Percentiles rank a stretch among this genome's conserved stretches.
phyloP scores from a whole-genome alignment of 2,888 invertebrate species.

The Pyrrhosoma nymphula region DNA sequence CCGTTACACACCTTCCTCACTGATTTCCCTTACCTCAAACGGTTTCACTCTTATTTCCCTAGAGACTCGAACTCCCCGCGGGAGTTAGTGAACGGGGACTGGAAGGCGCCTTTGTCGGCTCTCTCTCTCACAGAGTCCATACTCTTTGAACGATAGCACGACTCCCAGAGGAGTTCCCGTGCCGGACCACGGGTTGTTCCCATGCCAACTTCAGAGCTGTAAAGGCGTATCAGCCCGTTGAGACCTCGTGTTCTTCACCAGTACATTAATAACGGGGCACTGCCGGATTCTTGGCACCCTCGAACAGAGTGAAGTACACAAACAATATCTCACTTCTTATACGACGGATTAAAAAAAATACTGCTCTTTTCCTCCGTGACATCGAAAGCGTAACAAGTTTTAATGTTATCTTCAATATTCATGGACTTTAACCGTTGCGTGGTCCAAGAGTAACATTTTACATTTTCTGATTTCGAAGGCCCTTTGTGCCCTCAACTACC shows the following conservation, averaged over 20 bases:
- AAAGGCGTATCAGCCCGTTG: neutral
- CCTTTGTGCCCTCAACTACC: no score
- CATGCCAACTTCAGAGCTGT: neutral
- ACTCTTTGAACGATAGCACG: neutral
- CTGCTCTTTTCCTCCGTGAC: no score
- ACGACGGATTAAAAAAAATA: no score
- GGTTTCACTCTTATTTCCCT: conserved; percentile 17
- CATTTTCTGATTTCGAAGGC: no score
- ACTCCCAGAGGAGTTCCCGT: neutral
- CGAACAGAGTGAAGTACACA: neutral
- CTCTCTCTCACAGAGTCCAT: neutral
- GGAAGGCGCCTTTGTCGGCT: neutral
- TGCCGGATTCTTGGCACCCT: neutral
- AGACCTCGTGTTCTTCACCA: neutral
- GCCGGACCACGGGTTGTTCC: neutral
- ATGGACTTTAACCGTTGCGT: no score
- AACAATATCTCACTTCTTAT: neutral
- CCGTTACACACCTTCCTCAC: neutral
- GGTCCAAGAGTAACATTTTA: no score
- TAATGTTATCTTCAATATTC: no score
- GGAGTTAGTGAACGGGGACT: neutral
- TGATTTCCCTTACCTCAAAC: conserved; percentile 31
- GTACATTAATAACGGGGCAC: neutral
- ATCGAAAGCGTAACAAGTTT: no score
- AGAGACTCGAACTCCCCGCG: neutral